Conservation (phyloP, 2,113 vertebrate species). For the Tapirus terrestris region DNA sequence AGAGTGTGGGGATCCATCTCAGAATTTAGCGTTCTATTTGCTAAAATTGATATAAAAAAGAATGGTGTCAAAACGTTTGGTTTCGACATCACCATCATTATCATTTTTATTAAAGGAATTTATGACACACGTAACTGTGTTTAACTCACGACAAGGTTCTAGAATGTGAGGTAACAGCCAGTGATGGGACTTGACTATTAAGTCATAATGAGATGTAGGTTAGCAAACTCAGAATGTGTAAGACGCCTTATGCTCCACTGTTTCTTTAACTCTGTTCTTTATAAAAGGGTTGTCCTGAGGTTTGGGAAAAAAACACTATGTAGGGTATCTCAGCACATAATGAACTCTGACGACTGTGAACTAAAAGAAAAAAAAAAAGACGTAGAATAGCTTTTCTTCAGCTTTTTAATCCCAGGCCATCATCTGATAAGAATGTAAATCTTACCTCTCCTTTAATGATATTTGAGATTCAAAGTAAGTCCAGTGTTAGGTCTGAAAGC, state of each 20-base stretch:
- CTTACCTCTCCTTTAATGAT: slow-evolving; percentile 10
- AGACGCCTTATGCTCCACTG: neutral
- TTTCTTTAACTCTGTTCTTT: slow-evolving; percentile 1
- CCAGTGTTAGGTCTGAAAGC: neutral
- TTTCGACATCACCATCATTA: neutral
- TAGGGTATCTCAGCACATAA: neutral
- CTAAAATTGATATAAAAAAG: neutral
- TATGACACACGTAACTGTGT: neutral
- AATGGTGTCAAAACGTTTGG: slow-evolving; percentile 9
- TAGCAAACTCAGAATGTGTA: neutral
- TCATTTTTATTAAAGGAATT: neutral
- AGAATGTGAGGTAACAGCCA: slow-evolving; percentile 1
- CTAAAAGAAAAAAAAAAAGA: neutral
- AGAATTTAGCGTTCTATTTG: slow-evolving; percentile 1
- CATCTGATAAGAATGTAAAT: slow-evolving; percentile 1
- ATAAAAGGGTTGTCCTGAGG: neutral
- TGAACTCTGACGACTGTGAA: slow-evolving; percentile 33
- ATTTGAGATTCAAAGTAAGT: slow-evolving; percentile 49
- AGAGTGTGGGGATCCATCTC: slow-evolving; percentile 29
- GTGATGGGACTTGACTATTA: neutral
- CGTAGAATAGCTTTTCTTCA: neutral
- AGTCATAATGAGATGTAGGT: neutral
- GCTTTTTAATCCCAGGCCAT: neutral
- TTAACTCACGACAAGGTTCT: neutral
- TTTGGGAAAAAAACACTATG: neutral